These are phyloP conservation scores for Agrochola litura DNA, from an alignment of 2,888 invertebrate species.

Conservation along the genomic window DNA sequence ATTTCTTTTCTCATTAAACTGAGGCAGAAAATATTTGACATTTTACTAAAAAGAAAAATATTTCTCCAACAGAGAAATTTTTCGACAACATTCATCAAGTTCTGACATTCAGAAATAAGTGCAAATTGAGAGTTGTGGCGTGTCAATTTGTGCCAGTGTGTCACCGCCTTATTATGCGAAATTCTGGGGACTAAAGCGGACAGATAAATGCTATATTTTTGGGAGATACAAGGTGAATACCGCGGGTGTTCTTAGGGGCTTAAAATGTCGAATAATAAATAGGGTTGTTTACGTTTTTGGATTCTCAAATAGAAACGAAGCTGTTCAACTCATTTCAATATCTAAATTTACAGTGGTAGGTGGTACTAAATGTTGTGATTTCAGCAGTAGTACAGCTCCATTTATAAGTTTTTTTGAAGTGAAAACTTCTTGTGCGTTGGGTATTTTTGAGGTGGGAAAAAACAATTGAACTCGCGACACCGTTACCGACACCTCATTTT, in stretches of 20 bases:
- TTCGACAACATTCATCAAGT: constrained; percentile 28
- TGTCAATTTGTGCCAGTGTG: constrained; percentile 51
- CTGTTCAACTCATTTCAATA: too few species aligned
- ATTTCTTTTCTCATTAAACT: constrained; percentile 17
- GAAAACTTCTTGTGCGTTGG: too few species aligned
- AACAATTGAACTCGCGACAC: too few species aligned
- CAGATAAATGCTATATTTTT: constrained; percentile 21
- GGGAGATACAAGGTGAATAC: neutral
- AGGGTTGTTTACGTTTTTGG: neutral
- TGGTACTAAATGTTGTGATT: neutral
- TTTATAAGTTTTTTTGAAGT: neutral
- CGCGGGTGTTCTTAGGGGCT: constrained; percentile 7
- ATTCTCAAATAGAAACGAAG: neutral
- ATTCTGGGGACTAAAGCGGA: constrained; percentile 32
- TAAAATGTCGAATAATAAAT: neutral
- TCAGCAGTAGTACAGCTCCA: neutral
- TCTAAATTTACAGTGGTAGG: too few species aligned
- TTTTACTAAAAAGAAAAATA: constrained; percentile 23
- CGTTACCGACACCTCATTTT: too few species aligned
- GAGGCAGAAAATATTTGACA: neutral
- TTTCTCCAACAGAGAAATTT: constrained; percentile 10
- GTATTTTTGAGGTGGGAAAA: too few species aligned
- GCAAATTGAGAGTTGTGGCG: constrained; percentile 53
- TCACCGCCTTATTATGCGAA: constrained; percentile 21
- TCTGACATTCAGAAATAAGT: constrained; percentile 49